These are phyloP conservation scores for Charina bottae DNA, from an alignment of 2,113 vertebrate genomes.

Conservation along the genomic window DNA sequence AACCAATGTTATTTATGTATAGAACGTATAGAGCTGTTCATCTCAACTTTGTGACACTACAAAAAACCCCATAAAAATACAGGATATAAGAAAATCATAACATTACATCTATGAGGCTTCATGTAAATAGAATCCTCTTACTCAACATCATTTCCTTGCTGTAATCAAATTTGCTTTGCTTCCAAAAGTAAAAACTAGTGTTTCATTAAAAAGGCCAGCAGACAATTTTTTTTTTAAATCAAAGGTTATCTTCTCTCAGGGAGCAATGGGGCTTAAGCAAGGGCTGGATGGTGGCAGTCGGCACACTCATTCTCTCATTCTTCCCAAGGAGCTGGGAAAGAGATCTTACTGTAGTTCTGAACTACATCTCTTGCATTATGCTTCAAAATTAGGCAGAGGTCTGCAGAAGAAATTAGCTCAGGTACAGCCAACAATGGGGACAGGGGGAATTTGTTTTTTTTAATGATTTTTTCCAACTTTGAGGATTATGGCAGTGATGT, in stretches of 20 bases:
- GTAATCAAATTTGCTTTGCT: not conserved
- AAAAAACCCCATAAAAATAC: not conserved
- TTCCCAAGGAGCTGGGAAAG: not conserved
- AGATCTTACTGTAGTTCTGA: not conserved
- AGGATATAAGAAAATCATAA: not conserved
- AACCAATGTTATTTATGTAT: not conserved
- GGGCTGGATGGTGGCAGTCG: not conserved
- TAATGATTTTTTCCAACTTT: not conserved
- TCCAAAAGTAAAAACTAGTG: not conserved
- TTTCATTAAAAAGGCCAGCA: not conserved
- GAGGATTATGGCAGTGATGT: not conserved
- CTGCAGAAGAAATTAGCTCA: not conserved
- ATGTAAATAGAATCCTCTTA: not conserved
- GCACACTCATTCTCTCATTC: not conserved
- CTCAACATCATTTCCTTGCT: not conserved
- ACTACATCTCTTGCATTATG: not conserved
- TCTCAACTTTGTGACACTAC: not conserved
- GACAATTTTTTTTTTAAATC: not conserved
- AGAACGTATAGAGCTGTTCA: not conserved
- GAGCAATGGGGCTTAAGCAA: not conserved
- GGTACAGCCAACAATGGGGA: not conserved
- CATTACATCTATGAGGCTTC: not conserved
- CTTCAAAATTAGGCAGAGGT: not conserved
- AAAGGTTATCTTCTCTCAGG: not conserved
- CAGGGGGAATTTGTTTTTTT: not conserved